Evolutionary conservation across 2,113 vertebrate genomes (phyloP).

Genomic region (Kryptolebias marmoratus): DNA sequence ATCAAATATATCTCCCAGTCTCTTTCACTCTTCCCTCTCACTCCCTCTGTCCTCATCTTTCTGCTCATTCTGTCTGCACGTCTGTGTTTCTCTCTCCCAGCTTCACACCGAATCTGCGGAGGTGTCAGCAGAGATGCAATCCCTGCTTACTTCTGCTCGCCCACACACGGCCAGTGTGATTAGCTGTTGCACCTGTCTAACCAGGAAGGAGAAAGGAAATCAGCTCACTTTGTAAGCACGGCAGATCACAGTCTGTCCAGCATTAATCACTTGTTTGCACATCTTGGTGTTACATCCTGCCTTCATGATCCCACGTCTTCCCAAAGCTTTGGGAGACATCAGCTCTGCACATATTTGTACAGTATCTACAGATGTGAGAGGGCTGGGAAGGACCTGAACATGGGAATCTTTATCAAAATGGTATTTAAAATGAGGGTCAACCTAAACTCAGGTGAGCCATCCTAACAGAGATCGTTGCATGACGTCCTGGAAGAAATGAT

Average conservation of each 20-base stretch:
- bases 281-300: slow-evolving; percentile 34
- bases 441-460: slow-evolving; percentile 54
- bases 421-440: slow-evolving; percentile 11
- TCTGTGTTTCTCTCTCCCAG: slow-evolving; percentile 45
- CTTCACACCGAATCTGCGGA: slow-evolving; percentile 66
- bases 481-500: slow-evolving; percentile 55
- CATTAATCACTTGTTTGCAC: slow-evolving; percentile 52
- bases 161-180: slow-evolving; percentile 56
- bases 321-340: slow-evolving; percentile 16
- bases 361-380: too few species aligned
- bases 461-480: slow-evolving; percentile 49
- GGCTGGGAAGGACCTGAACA: background rate
- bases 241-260: slow-evolving; percentile 24
- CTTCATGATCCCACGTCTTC: slow-evolving; percentile 34
- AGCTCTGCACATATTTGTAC: too few species aligned
- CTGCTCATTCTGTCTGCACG: slow-evolving; percentile 47
- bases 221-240: slow-evolving; percentile 15
- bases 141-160: slow-evolving; percentile 62
- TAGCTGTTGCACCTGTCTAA: slow-evolving; percentile 55
- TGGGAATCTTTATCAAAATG: background rate
- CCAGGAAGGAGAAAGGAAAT: slow-evolving; percentile 41
- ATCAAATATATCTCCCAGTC: slow-evolving; percentile 65
- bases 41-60: slow-evolving; percentile 56
- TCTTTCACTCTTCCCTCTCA: slow-evolving; percentile 55
- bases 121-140: slow-evolving; percentile 69